Evolutionary conservation across 2,113 vertebrate genomes (phyloP).

Genomic region (Embiotoca jacksoni): DNA sequence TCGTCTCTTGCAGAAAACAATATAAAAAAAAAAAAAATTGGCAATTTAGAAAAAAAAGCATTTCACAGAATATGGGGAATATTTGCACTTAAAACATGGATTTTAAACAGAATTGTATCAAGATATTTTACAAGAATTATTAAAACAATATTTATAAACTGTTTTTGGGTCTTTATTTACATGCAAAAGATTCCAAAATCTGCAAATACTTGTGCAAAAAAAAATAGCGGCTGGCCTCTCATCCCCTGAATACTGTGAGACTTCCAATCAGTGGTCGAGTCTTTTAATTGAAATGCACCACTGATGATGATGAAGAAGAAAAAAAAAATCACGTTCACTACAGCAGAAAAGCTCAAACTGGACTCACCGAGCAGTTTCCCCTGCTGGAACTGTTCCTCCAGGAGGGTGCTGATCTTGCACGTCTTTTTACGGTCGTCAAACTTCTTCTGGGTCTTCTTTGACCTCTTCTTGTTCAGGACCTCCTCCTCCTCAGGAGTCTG

Average conservation of each 20-base stretch:
- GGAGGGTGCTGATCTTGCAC: slow-evolving; percentile 92
- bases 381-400: slow-evolving; percentile 98
- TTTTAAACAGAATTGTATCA: no score
- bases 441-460: slow-evolving; percentile 99
- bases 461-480: slow-evolving; percentile 96
- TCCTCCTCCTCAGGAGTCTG: slow-evolving; percentile 98
- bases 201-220: no score
- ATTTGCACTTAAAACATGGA: no score
- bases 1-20: no score
- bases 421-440: slow-evolving; percentile 94
- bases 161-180: no score
- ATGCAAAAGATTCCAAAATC: no score
- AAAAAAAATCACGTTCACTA: background rate
- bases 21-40: no score
- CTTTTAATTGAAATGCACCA: background rate
- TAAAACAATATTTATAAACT: no score
- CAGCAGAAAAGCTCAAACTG: background rate
- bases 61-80: no score
- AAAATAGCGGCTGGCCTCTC: background rate
- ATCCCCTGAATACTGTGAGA: background rate
- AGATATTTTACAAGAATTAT: no score
- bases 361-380: slow-evolving; percentile 96
- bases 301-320: no score
- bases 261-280: background rate
- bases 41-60: no score